A percentile compares a stretch with the other conserved stretches of the same genome.
phyloP scores from a whole-genome alignment of 2,888 invertebrate species.

The Caenorhabditis sulstoni region DNA sequence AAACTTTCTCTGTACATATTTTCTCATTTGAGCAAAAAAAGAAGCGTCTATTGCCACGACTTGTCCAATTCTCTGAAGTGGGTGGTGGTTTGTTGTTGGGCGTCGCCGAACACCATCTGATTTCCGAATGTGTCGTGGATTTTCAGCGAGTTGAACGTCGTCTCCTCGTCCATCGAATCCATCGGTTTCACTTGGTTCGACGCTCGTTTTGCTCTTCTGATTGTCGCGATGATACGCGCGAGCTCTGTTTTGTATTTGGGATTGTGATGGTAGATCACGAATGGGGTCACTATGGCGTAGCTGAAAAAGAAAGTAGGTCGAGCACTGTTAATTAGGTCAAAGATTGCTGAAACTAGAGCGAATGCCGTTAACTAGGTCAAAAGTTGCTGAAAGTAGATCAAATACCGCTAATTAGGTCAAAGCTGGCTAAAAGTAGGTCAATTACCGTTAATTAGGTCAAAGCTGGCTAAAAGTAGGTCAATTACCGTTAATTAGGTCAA shows the following conservation, averaged over 20 bases:
- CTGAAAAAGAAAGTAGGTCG: too few relatives aligned
- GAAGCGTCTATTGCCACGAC: conserved; percentile 26
- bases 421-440: too few relatives aligned
- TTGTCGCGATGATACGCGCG: conserved; percentile 2
- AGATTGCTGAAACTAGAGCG: too few relatives aligned
- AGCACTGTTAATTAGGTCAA: too few relatives aligned
- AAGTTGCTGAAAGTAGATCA: too few relatives aligned
- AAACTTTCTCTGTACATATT: too few relatives aligned
- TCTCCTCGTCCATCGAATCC: conserved; percentile 20
- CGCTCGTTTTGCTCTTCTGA: conserved; percentile 10
- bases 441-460: too few relatives aligned
- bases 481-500: too few relatives aligned
- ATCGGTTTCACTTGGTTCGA: conserved; percentile 28
- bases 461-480: too few relatives aligned
- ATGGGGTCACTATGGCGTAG: conserved; percentile 50
- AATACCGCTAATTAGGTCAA: too few relatives aligned
- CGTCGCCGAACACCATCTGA: conserved; percentile 33
- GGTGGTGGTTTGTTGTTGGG: conserved; percentile 28
- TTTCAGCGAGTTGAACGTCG: conserved; percentile 16
- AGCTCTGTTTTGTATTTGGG: conserved; percentile 45
- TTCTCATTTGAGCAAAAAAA: too few relatives aligned
- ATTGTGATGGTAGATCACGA: conserved; percentile 51
- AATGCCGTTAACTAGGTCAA: too few relatives aligned
- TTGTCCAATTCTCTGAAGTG: conserved; percentile 36
- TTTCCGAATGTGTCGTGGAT: conserved; percentile 55